phyloP scores from a whole-genome alignment of 2,888 invertebrate genomes.

The Ophion obscuratus region DNA sequence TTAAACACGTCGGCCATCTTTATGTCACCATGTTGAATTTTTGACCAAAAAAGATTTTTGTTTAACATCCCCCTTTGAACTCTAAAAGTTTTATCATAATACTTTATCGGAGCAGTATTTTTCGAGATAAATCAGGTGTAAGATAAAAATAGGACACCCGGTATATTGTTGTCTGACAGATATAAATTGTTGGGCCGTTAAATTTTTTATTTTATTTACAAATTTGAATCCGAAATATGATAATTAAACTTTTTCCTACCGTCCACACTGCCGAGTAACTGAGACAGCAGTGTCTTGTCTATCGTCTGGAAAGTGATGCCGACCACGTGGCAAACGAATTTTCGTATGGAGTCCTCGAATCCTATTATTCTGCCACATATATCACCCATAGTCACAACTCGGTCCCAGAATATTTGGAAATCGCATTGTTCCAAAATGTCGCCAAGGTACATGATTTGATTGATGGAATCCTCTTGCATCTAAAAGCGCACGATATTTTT shows the following conservation, averaged over 20 bases:
- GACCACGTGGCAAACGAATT: conserved; percentile 98
- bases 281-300: conserved; percentile 91
- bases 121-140: no score
- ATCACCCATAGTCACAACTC: conserved; percentile 90
- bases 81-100: no score
- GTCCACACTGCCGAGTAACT: conserved; percentile 95
- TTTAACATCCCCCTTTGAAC: no score
- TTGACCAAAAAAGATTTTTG: no score
- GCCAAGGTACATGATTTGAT: conserved; percentile 94
- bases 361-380: conserved; percentile 92
- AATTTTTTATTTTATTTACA: not conserved
- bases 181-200: not conserved
- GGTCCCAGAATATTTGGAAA: conserved; percentile 95
- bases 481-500: conserved; percentile 79
- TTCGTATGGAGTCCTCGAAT: conserved; percentile 97
- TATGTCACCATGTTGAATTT: no score
- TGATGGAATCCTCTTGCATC: conserved; percentile 93
- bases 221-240: not conserved
- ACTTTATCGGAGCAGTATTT: no score
- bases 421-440: conserved; percentile 97
- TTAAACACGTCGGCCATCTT: no score
- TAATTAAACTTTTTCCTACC: conserved; percentile 85
- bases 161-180: no score
- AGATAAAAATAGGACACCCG: no score
- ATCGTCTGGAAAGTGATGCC: conserved; percentile 98